Percentiles rank a stretch among this genome's conserved stretches.
These are phyloP conservation scores for Vulpes ferrilata DNA, from an alignment of 2,113 vertebrate genomes.

Conservation along the genomic window DNA sequence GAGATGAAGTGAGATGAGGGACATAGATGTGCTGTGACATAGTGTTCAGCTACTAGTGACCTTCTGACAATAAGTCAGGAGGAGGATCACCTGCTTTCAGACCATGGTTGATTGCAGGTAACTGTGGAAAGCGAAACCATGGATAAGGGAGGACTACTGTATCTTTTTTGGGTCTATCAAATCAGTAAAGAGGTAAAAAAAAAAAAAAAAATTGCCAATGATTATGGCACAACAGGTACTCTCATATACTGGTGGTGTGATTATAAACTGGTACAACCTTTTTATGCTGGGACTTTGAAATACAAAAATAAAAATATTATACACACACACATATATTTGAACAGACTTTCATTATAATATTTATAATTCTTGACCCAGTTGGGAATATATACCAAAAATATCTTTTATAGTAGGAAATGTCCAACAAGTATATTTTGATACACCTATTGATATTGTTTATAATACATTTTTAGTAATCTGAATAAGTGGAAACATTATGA, in stretches of 20 bases:
- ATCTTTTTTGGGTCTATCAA: not conserved
- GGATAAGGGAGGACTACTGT: not conserved
- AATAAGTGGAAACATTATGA: slow-evolving; percentile 39
- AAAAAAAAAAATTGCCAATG: not conserved
- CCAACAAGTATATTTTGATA: slow-evolving; percentile 22
- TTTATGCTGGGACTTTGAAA: not conserved
- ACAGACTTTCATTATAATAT: not conserved
- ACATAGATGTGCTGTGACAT: not conserved
- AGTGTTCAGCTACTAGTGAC: not conserved
- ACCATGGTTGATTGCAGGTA: not conserved
- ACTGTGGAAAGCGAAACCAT: not conserved
- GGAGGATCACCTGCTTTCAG: not conserved
- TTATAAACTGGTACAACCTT: not conserved
- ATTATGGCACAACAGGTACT: not conserved
- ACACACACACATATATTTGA: not conserved
- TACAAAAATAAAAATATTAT: not conserved
- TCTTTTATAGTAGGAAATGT: not conserved
- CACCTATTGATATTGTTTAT: not conserved
- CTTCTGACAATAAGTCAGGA: not conserved
- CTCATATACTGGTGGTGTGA: not conserved
- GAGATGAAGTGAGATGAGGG: not conserved
- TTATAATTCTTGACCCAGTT: not conserved
- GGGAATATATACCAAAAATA: slow-evolving; percentile 17
- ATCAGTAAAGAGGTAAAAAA: not conserved
- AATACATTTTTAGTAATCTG: slow-evolving; percentile 10